Base-by-base conservation (phyloP, 2,797 vertebrate species). In the Hippocampus kuda region DNA sequence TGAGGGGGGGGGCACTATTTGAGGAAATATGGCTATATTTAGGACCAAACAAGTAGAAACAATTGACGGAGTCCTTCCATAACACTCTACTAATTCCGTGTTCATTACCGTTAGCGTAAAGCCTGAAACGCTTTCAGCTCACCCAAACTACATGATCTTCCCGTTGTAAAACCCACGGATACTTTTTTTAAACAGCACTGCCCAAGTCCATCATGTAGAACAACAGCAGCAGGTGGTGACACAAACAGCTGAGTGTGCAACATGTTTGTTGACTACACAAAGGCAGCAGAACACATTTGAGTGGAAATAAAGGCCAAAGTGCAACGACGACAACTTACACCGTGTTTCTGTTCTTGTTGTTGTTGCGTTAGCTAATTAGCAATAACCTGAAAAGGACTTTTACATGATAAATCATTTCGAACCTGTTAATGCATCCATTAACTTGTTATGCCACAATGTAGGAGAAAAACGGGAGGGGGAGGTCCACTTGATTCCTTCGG, bases 371-470 rank as follows among this genome's bases (percentile, higher is more conserved):
- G 57, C 38, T 57, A 81, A 72, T 68, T 73, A 70, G 71, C 75
- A 68, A 75, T 69, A 68, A 48, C 70, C 62, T 79, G 44, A 34
- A 71, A 80, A 44, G 61, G 44, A 22, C 51, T 62, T 76, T 74
- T 65, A 77, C 54, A 67, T 79, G 69, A 84, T 69, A 81, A n/a
- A 64, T 63, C 6, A 27, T 65, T 27, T 65, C 44, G 27, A 65
- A 26, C 51, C 67, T 70, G 51, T 68, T 44, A 68, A 46, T 69
- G 57, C 65, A 65, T 83, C 70, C 48, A 70, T 86, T 86, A 84
- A 59, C 75, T 73, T 79, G 72, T 80, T 83, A 83, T 82, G 85
- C 74, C 77, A 81, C 77, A 78, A 83, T 76, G 76, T 81, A 84
- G 27, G 87, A 88, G 84, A 62, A 18, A 65, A 44, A 41, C 3